Evolutionary conservation across 2,888 invertebrate species (phyloP), one percentile per base, ranked within the genome.

Genomic region (Notodonta dromedarius): DNA sequence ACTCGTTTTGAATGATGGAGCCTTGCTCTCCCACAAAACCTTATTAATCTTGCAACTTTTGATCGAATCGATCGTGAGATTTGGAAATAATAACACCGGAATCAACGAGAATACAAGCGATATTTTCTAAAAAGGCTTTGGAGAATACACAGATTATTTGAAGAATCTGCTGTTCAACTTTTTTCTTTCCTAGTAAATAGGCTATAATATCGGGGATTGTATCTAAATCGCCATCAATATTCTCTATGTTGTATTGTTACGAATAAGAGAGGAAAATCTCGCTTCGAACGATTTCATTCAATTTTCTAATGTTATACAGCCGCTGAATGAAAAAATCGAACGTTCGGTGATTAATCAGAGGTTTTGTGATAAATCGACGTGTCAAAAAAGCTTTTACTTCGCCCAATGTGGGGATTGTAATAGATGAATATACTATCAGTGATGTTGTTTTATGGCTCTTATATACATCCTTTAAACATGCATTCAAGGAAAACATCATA

Each of bases 321-420:
- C 63, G 61, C 57, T 73, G 77, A 75, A 77, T 74, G 69, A 74
- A 77, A 78, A 78, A 76, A 78, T 73, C 68, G 72, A 77, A 73
- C 74, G 75, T 65, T 76, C 61, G 73, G 74, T 79, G 80, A 80
- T 82, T 80, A 82, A 80, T 82, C 76, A 79, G 67, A 73, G 73
- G 78, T 76, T 74, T 74, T 78, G 76, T 81, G 81, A 82, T 80
- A 82, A 79, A 83, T 81, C 72, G 79, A 79, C 73, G 71, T 71
- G 75, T 76, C 77, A 74, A 77, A 68, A 82, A 81, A 75, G 78
- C 78, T 81, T 81, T 82, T 77, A 80, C 74, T 74, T 67, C 67
- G 68, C 66, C 65, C 67, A 67, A 67, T 68, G 66, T 72, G 66
- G 69, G 72, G 73, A 68, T 68, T 68, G 63, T 73, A 69, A 71